A percentile compares a stretch with the other conserved stretches of the same genome.
Conservation (phyloP, 64 coral and sea anemone genomes). For the Platygyra sinensis region DNA sequence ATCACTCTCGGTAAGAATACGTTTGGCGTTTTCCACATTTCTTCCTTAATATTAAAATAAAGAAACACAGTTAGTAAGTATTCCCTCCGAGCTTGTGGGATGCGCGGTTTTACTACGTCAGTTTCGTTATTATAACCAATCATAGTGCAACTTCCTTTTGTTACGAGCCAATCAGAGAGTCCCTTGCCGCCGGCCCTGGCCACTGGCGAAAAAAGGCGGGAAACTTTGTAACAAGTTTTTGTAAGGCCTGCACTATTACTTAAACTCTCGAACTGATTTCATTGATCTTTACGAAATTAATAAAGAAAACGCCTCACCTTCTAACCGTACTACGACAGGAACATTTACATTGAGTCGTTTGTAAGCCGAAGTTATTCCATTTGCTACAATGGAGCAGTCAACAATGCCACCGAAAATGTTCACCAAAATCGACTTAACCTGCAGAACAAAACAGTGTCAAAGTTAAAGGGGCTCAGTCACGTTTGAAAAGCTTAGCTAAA, state of each 20-base stretch:
- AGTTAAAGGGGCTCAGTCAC: no score
- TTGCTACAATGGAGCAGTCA: conserved; percentile 86
- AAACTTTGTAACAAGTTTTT: neutral
- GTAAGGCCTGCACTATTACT: neutral
- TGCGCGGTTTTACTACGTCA: neutral
- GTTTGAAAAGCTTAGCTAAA: no score
- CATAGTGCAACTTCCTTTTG: no score
- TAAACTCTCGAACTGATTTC: neutral
- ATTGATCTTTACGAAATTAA: neutral
- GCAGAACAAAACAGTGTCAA: neutral
- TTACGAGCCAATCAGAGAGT: neutral
- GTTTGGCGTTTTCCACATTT: conserved; percentile 70
- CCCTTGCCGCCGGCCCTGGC: neutral
- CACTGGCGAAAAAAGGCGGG: neutral
- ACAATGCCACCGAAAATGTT: conserved; percentile 99
- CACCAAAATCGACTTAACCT: conserved; percentile 95
- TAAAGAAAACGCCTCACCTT: conserved; percentile 51
- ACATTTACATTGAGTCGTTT: conserved; percentile 79
- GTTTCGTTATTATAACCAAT: no score
- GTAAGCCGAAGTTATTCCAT: conserved; percentile 91
- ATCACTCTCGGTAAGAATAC: conserved; percentile 64
- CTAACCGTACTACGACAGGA: conserved; percentile 81
- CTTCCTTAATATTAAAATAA: conserved; percentile 40
- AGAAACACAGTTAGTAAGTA: neutral
- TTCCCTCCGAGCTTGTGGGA: neutral